Base-by-base conservation (phyloP, 2,888 invertebrate species). In the Synergus itoensis region DNA sequence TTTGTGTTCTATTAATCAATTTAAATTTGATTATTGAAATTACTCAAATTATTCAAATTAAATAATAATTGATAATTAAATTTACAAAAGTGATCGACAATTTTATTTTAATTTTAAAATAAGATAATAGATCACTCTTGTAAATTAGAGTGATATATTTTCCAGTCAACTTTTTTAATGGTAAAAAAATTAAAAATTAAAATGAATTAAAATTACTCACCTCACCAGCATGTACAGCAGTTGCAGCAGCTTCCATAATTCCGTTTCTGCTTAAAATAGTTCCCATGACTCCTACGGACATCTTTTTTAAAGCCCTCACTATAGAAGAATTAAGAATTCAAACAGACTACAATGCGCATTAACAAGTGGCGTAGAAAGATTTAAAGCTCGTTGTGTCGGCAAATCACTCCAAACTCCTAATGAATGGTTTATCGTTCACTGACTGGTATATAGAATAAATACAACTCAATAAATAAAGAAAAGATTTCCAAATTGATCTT, bases 231-330 rank as follows among this genome's bases (percentile, higher is more conserved):
- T 45, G n/a, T 21, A n/a, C 48, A 9, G n/a, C n/a, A 36, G 16
- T 7, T 18, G 40, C n/a, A 41, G 65, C 53, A 53, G 12, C n/a
- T 12, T 53, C 73, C 73, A 73, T 73, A 11, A 73, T 18, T 12
- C 73, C 73, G n/a, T 4, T 73, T 73, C 36, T 73, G 9, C 53
- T 36, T 53, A 73, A 48, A 36, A 53, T 36, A 73, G 53, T 40
- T 73, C 53, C 40, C 53, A 73, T 40, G 18, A 53, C 53, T 53
- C 53, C 73, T 48, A 53, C 53, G 36, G 73, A 73, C 73, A 73
- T 73, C 53, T 53, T 73, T 73, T 73, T 73, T 16, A 73, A 73
- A 40, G 73, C 16, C 40, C 73, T 53, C 73, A 73, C 73, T 73
- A 36, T 36, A 36, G 16, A 53, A 73, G 16, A 60, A 21, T 60